Evolutionary conservation across 2,797 vertebrate genomes (phyloP).

Genomic region (Scarus forsteni): DNA sequence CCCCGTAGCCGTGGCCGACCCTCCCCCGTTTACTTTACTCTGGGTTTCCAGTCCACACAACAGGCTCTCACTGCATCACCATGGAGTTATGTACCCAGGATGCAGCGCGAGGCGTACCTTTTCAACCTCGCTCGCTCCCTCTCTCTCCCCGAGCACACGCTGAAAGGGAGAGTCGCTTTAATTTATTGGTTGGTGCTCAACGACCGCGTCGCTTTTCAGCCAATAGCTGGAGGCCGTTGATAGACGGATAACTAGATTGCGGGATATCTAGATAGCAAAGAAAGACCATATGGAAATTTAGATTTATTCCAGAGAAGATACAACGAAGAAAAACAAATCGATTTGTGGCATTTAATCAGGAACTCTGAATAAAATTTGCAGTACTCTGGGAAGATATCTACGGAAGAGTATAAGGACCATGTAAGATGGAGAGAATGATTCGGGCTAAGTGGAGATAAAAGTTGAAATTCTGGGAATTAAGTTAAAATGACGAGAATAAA

Average conservation of each 20-base stretch:
- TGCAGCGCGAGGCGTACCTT: conserved; percentile 82
- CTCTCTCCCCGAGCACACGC: conserved; percentile 32
- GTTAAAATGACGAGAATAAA: too few species aligned
- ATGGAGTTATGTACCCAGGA: conserved; percentile 78
- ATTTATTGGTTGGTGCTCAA: conserved; percentile 65
- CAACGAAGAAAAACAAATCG: too few species aligned
- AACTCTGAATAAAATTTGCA: too few species aligned
- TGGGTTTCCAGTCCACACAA: conserved; percentile 58
- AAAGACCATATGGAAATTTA: neutral
- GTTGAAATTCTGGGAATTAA: too few species aligned
- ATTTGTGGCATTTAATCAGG: too few species aligned
- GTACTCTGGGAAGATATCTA: too few species aligned
- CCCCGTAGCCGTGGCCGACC: conserved; percentile 39
- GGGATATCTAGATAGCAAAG: neutral
- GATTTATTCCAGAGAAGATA: neutral
- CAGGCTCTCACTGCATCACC: conserved; percentile 74
- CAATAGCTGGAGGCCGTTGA: conserved; percentile 28
- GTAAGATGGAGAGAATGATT: too few species aligned
- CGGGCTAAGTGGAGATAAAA: too few species aligned
- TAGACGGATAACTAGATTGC: neutral
- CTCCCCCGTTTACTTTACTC: conserved; percentile 70
- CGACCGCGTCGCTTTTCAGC: conserved; percentile 43
- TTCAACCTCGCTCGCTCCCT: conserved; percentile 65
- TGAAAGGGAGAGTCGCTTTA: conserved; percentile 68
- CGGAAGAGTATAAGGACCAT: too few species aligned